Conservation (phyloP, 2,113 vertebrate genomes). For the Rhinogobius similis region DNA sequence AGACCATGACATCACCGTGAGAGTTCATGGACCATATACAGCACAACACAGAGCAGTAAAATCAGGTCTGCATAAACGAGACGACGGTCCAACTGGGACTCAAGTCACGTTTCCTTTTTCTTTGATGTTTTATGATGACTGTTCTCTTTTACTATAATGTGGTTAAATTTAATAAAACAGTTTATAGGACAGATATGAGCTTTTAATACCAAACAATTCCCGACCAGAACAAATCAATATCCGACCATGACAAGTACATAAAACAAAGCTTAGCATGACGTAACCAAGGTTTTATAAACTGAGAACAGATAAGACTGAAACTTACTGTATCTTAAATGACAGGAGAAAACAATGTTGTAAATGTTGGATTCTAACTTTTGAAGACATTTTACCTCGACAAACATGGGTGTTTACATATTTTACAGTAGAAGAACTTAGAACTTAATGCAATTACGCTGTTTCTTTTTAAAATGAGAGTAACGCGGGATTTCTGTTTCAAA, state of each 20-base stretch:
- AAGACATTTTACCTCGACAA: no score
- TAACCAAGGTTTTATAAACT: neutral
- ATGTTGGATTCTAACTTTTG: no score
- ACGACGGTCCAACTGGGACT: constrained; percentile 2
- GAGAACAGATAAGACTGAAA: neutral
- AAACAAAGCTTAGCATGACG: neutral
- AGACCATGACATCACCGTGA: constrained; percentile 41
- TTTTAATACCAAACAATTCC: constrained; percentile 3
- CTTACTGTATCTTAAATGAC: neutral
- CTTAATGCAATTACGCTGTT: neutral
- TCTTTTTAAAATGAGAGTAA: neutral
- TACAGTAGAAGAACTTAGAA: neutral
- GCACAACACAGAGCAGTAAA: constrained; percentile 33
- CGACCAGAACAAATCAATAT: constrained; percentile 8
- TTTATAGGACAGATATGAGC: neutral
- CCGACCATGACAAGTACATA: neutral
- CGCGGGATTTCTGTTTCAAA: neutral
- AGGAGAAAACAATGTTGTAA: neutral
- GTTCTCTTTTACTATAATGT: neutral
- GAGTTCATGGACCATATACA: constrained; percentile 42
- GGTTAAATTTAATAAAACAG: constrained; percentile 3
- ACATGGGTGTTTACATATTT: no score
- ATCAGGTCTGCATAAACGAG: constrained; percentile 9
- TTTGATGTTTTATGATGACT: neutral
- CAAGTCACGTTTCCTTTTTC: neutral